These are phyloP conservation scores for Crotalus viridis DNA, from an alignment of 2,113 vertebrate species.

Conservation along the genomic window DNA sequence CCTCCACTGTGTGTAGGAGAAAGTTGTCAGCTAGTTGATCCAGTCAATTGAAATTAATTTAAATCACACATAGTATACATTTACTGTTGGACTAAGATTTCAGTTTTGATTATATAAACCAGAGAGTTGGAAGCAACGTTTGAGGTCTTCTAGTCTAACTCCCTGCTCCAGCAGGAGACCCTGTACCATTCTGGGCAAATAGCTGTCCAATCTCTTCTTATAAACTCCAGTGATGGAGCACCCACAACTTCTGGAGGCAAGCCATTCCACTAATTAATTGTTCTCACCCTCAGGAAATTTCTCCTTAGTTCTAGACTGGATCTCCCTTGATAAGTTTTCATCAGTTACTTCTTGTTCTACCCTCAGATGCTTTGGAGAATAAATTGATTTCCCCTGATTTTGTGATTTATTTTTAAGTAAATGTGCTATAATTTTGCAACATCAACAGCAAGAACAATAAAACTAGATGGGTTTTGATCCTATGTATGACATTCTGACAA, in stretches of 20 bases:
- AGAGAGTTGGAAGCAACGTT: neutral
- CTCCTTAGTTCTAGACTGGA: neutral
- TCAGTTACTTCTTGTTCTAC: neutral
- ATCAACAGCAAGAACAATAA: neutral
- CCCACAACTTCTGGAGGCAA: neutral
- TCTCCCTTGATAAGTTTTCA: neutral
- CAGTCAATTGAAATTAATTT: neutral
- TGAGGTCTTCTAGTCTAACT: neutral
- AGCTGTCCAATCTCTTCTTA: neutral
- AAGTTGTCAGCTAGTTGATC: neutral
- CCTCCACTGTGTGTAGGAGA: neutral
- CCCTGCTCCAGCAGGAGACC: neutral
- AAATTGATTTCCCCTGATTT: neutral
- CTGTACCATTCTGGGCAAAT: neutral
- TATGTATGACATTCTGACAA: neutral
- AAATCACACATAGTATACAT: neutral
- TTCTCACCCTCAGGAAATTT: neutral
- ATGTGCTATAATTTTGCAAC: neutral
- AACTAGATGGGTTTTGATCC: neutral
- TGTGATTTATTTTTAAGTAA: neutral
- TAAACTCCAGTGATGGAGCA: neutral
- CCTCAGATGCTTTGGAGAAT: neutral
- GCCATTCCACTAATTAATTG: neutral
- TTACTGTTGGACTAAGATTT: neutral
- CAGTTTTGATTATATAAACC: neutral